Evolutionary conservation across 2,113 vertebrate species (phyloP), one percentile per base, ranked within the genome.

Genomic region (Eurypyga helias): DNA sequence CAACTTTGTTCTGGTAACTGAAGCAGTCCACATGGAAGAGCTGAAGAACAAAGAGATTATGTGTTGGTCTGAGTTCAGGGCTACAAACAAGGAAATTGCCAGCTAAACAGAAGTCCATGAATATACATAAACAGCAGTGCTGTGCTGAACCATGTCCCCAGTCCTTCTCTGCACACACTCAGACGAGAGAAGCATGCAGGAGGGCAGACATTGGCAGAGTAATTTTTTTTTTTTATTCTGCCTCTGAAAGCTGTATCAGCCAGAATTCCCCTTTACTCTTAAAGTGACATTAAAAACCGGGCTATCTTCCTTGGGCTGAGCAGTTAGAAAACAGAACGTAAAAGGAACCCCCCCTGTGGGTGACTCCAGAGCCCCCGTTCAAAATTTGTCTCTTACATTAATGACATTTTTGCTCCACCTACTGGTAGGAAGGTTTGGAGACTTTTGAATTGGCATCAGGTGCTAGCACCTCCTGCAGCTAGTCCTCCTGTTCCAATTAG

Each of bases 401-500:
- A 79, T 57, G 66, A 90, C 89, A 76, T 91, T 93, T 95, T 96
- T 96, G 96, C 96, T 96, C 93, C 96, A 96, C 93, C 96, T 96
- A 85, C 89, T 94, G 94, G 96, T 89, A 77, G 49, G 70, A 95
- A 76, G 45, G 5, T 67, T 91, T 72, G 73, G 24, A 94, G 70
- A 11, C n/a, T 48, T 75, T 12, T 48, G 49, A 61, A 61, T 49
- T 54, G 31, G 23, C 57, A 4, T 34, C 10, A 17, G 24, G 45
- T 21, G 23, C 33, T 51, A 36, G 70, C 15, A 52, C 49, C 24
- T 87, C 41, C 36, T 52, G 19, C 24, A 64, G 11, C 28, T 19
- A 36, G 24, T n/a, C 13, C 7, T 75, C 48, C 52, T 57, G 29
- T 19, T 84, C 34, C 16, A 28, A 6, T 17, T 28, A 38, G 23